Evolutionary conservation across 1,140 invertebrate genomes (phyloP).

Genomic region (Palaemon carinicauda): DNA sequence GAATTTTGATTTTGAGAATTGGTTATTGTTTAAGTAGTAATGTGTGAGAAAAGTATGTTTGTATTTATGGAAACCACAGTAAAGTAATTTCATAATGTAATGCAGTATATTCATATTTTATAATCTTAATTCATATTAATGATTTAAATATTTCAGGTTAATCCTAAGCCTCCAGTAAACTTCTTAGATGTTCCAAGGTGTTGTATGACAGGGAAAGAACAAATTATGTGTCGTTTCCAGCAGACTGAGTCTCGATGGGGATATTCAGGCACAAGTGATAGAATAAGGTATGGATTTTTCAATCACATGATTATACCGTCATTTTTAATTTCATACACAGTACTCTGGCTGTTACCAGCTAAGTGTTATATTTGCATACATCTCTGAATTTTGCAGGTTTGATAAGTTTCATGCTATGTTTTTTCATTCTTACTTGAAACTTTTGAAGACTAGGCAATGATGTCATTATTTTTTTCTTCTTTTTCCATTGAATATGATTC

Average conservation of each 20-base stretch:
- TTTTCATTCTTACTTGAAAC: too few species aligned
- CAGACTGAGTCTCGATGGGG: conserved; percentile 85
- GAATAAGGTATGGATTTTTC: conserved; percentile 72
- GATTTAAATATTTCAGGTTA: conserved; percentile 67
- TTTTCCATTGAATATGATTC: too few species aligned
- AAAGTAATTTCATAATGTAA: too few species aligned
- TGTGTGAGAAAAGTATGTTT: too few species aligned
- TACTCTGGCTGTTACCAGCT: too few species aligned
- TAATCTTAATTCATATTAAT: not conserved
- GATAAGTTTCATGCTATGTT: too few species aligned
- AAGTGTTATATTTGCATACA: too few species aligned
- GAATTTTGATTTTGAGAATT: too few species aligned
- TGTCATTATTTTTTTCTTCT: not conserved
- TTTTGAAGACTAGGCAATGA: too few species aligned
- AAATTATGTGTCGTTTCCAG: conserved; percentile 81
- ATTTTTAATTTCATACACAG: not conserved
- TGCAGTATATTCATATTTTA: not conserved
- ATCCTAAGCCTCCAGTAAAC: conserved; percentile 73
- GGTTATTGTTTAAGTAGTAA: too few species aligned
- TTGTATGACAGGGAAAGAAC: conserved; percentile 84
- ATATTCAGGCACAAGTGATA: conserved; percentile 85
- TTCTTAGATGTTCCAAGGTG: conserved; percentile 81
- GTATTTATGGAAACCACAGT: not conserved
- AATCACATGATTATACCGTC: not conserved
- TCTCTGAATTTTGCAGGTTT: too few species aligned